Evolutionary conservation across 2,888 invertebrate genomes (phyloP).

Genomic region (Drosophila subsilvestris): DNA sequence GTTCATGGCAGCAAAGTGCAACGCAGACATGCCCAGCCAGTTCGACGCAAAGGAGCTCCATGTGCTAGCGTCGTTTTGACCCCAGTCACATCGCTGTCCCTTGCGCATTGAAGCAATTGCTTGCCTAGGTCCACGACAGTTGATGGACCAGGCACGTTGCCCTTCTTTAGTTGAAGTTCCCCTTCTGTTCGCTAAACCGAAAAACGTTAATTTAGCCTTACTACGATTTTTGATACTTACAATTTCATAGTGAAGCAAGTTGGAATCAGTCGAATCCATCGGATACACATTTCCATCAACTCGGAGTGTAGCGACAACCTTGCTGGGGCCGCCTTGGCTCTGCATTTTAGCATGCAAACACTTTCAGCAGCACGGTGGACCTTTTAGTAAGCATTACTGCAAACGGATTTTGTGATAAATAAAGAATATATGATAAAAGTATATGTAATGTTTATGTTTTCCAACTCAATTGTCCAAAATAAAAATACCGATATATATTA

Average conservation of each 20-base stretch:
- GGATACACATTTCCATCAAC: slow-evolving; percentile 82
- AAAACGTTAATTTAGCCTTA: background rate
- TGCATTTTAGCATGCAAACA: slow-evolving; percentile 66
- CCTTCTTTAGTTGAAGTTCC: slow-evolving; percentile 67
- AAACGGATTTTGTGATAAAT: slow-evolving; percentile 29
- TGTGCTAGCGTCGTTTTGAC: slow-evolving; percentile 91
- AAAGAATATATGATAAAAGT: slow-evolving; percentile 17
- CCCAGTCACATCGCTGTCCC: slow-evolving; percentile 90
- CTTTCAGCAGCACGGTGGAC: slow-evolving; percentile 42
- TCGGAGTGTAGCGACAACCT: slow-evolving; percentile 81
- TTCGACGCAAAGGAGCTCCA: slow-evolving; percentile 96
- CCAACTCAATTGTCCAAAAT: slow-evolving; percentile 25
- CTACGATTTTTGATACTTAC: slow-evolving; percentile 58
- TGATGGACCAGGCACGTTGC: slow-evolving; percentile 49
- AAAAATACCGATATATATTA: background rate
- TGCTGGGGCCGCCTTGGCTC: slow-evolving; percentile 69
- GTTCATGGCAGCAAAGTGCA: slow-evolving; percentile 93
- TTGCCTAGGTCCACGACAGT: slow-evolving; percentile 92
- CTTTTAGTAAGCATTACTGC: slow-evolving; percentile 51
- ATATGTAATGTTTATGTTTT: slow-evolving; percentile 51
- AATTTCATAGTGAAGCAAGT: slow-evolving; percentile 80
- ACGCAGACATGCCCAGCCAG: slow-evolving; percentile 95
- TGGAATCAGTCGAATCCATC: slow-evolving; percentile 70
- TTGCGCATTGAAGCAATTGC: slow-evolving; percentile 90
- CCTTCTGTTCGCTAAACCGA: slow-evolving; percentile 74